phyloP scores from a whole-genome alignment of 2,888 invertebrate species.

The Phortica okadai region DNA sequence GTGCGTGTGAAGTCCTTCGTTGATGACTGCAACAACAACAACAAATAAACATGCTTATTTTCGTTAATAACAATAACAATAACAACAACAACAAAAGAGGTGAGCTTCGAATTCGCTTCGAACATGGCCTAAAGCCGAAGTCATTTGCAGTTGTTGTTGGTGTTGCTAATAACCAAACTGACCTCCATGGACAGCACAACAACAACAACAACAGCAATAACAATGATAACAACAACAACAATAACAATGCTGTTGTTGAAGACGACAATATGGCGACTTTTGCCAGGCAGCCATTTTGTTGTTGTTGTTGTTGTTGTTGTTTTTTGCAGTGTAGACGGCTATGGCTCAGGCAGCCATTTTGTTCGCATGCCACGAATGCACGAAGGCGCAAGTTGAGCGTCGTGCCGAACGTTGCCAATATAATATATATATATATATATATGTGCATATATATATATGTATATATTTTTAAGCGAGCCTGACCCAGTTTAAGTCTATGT shows the following conservation, averaged over 20 bases:
- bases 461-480: background rate
- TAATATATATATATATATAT: too few species aligned
- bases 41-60: background rate
- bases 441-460: background rate
- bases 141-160: too few species aligned
- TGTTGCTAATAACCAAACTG: too few species aligned
- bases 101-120: too few species aligned
- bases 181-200: background rate
- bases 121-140: too few species aligned
- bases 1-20: slow-evolving; percentile 1
- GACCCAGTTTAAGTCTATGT: background rate
- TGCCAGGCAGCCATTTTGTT: background rate
- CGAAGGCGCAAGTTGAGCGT: background rate
- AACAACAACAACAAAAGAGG: background rate
- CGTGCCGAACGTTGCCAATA: too few species aligned
- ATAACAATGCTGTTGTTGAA: background rate
- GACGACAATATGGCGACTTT: background rate
- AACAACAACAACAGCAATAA: background rate
- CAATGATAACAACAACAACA: background rate
- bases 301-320: background rate
- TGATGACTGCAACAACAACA: background rate
- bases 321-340: background rate
- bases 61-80: background rate
- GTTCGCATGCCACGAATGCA: slow-evolving; percentile 31
- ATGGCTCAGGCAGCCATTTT: background rate